Base-by-base conservation (phyloP, 2,113 vertebrate genomes). In the Zingel zingel region DNA sequence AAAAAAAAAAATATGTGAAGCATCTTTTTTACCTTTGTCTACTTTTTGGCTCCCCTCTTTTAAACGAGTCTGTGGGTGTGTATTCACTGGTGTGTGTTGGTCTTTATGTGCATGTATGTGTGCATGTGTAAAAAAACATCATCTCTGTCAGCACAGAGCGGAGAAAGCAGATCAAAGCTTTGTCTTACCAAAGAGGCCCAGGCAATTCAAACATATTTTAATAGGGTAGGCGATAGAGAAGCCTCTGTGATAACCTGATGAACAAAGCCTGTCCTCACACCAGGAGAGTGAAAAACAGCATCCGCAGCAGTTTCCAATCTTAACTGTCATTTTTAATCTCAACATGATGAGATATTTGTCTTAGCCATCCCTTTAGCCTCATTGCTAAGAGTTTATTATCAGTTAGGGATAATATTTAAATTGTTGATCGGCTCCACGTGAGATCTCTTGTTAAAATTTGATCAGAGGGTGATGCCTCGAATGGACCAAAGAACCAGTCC, bases 151-250 rank as follows among this genome's bases (percentile, higher is more conserved):
- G 88, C 43, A 0, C 73, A 65, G 64, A 82, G 88, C 74, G 83
- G 65, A 90, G 43, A 81, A 43, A 77, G 61, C 77, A 93, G 83
- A 94, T 94, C 92, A 95, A 94, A 94, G 94, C 80, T 65, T 70
- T 77, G 73, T 85, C 82, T 89, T 74, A 66, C 43, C 57, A 70
- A 82, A 62, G 83, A 86, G 77, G 82, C 72, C 18, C 65, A 65
- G 76, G 70, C 27, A 87, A 94, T 92, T 95, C 92, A 94, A 95
- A 95, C 75, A 81, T 56, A 83, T 90, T 89, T 79, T 90, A 94
- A 95, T 92, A 72, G n/a, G 81, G 69, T 64, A 63, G 89, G 74
- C 77, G 85, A 93, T 66, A 69, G 80, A 88, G 87, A 74, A 4
- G 12, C 59, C 64, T 82, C 74, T 88, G 71, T 89, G 82, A 89